phyloP scores from a whole-genome alignment of 1,140 invertebrate genomes.

The Scaptomyza pallida region DNA sequence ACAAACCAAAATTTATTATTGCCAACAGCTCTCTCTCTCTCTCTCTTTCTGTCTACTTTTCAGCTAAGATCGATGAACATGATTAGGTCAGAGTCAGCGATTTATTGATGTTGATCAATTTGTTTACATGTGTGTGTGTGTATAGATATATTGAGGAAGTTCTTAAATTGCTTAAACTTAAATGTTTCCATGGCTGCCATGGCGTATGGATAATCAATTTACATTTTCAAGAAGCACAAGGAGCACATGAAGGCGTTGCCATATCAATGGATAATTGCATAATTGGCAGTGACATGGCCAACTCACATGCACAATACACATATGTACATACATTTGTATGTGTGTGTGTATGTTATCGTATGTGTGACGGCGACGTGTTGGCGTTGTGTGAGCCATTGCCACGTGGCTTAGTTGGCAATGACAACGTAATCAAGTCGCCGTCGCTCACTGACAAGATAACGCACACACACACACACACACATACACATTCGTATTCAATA shows the following conservation, averaged over 20 bases:
- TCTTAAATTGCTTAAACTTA: too few species aligned
- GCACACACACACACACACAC: conserved; percentile 14
- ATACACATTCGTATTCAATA: too few species aligned
- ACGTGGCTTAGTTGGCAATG: conserved; percentile 25
- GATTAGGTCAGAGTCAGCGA: background rate
- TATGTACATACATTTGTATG: too few species aligned
- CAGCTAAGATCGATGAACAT: background rate
- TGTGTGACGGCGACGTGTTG: background rate
- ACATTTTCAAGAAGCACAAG: too few species aligned
- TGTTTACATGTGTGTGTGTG: background rate
- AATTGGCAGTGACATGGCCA: conserved; percentile 12
- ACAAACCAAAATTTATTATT: background rate
- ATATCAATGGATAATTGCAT: conserved; percentile 11
- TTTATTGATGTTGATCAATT: background rate
- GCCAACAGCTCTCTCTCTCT: background rate
- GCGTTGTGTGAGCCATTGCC: background rate
- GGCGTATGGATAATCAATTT: too few species aligned
- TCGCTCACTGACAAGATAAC: conserved; percentile 57
- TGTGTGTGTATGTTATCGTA: background rate
- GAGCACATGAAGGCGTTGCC: background rate
- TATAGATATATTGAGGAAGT: too few species aligned
- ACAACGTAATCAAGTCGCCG: conserved; percentile 65
- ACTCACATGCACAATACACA: background rate
- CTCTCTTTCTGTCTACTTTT: background rate
- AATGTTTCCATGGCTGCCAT: too few species aligned